A percentile compares a stretch with the other conserved stretches of the same genome.
phyloP scores from a whole-genome alignment of 1,140 invertebrate genomes.

The Fopius arisanus region DNA sequence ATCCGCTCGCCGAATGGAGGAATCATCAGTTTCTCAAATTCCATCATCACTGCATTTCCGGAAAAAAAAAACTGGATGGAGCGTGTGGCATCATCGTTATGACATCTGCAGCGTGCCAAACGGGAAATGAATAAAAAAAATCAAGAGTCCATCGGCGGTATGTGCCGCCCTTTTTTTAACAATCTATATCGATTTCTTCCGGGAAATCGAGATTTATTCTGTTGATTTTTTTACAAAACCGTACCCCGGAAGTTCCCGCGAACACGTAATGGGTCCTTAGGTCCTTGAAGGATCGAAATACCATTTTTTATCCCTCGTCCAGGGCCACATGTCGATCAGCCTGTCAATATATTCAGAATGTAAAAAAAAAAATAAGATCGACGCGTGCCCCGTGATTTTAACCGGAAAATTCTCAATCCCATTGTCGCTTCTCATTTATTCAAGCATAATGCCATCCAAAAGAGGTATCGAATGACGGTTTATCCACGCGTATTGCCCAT shows the following conservation, averaged over 20 bases:
- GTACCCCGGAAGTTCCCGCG: slow-evolving; percentile 41
- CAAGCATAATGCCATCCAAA: not conserved
- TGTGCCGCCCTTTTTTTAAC: slow-evolving; percentile 22
- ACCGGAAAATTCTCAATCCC: not conserved
- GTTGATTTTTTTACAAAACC: slow-evolving; percentile 28
- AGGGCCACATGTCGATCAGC: slow-evolving; percentile 28
- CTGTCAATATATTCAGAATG: not conserved
- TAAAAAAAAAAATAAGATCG: not conserved
- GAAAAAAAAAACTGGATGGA: slow-evolving; percentile 18
- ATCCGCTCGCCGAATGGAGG: not conserved
- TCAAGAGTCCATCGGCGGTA: slow-evolving; percentile 7
- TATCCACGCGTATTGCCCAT: slow-evolving; percentile 4
- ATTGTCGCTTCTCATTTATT: slow-evolving; percentile 3
- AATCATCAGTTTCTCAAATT: slow-evolving; percentile 2
- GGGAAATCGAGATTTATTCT: slow-evolving; percentile 43
- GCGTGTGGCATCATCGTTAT: slow-evolving; percentile 10
- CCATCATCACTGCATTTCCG: slow-evolving; percentile 24
- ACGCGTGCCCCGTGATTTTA: slow-evolving; percentile 4
- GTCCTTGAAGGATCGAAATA: slow-evolving; percentile 19
- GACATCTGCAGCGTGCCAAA: not conserved
- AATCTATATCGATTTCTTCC: slow-evolving; percentile 47
- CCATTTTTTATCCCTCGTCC: slow-evolving; percentile 22
- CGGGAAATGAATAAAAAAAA: slow-evolving; percentile 10
- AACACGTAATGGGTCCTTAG: not conserved
- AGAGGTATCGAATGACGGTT: not conserved